Percentiles rank a stretch among this genome's conserved stretches.
phyloP scores from a whole-genome alignment of 2,797 vertebrate genomes.

The Bovichtus variegatus region DNA sequence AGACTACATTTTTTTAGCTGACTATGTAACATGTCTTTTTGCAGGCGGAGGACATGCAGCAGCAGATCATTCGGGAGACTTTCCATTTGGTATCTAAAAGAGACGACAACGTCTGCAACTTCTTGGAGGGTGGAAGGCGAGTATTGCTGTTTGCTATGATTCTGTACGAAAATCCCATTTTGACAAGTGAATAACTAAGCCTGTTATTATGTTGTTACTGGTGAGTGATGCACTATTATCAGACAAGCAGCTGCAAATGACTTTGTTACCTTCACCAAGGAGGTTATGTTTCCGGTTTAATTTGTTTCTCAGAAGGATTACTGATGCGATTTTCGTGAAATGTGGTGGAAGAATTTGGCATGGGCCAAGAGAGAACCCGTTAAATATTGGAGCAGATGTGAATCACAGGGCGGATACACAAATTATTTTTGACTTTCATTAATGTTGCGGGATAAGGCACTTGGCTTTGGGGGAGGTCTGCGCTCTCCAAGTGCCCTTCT shows the following conservation, averaged over 20 bases:
- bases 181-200: neutral
- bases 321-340: too few species aligned
- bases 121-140: slow-evolving; percentile 94
- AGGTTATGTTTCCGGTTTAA: neutral
- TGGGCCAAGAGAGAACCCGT: too few species aligned
- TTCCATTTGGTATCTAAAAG: slow-evolving; percentile 96
- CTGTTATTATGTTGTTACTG: neutral
- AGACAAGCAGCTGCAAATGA: neutral
- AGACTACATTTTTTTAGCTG: neutral
- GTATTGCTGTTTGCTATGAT: neutral
- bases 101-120: slow-evolving; percentile 96
- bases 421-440: too few species aligned
- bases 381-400: too few species aligned
- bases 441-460: too few species aligned
- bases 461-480: too few species aligned
- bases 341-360: too few species aligned
- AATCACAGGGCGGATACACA: too few species aligned
- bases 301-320: neutral
- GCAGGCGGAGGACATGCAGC: slow-evolving; percentile 93
- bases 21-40: neutral
- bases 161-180: neutral
- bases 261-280: too few species aligned
- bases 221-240: neutral
- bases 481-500: too few species aligned
- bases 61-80: slow-evolving; percentile 95